Base-by-base conservation (phyloP, 2,888 invertebrate species). In the Drosophila robusta region DNA sequence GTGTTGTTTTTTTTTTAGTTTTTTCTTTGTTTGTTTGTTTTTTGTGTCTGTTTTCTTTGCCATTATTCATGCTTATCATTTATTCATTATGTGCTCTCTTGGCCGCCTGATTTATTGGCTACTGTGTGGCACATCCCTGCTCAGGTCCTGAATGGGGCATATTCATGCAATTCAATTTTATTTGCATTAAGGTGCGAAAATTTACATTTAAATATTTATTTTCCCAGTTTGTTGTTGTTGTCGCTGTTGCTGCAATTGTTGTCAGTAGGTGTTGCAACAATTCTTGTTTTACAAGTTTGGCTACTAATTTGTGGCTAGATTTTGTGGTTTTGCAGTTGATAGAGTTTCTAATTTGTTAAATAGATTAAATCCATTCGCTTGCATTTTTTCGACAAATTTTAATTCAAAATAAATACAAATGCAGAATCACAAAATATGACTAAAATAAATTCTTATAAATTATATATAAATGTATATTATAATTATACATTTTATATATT, bases 1-100 rank as follows among this genome's bases (percentile, higher is more conserved):
- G 46, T 62, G 22, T 44, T 55, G 36, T 24, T 64, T 32, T 47
- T 64, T 32, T 47, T 18, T 1, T 18, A 62, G 42, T 63, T 65
- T 62, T 62, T 5, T 39, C 32, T 12, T 50, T 63, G 44, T 44
- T 50, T 52, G 34, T 51, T 42, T 51, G 24, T 47, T 38, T 9
- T 44, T 50, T 22, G 45, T 22, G 24, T 41, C 12, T 34, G 14
- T 32, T 24, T 61, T 51, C 14, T 24, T 36, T 46, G 46, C 49
- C 51, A 47, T 61, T 73, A 70, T 58, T 67, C 61, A 67, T 69
- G 76, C 80, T 82, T 73, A 82, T 83, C 70, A 82, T 80, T 83
- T 75, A 83, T 83, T 82, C 76, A 79, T 78, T 76, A 74, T 72
- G 55, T 54, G 47, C 36, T 44, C 66, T 50, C n/a, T 50, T 62